These are phyloP conservation scores for Mastacembelus armatus DNA, from an alignment of 2,797 vertebrate genomes.

Conservation along the genomic window DNA sequence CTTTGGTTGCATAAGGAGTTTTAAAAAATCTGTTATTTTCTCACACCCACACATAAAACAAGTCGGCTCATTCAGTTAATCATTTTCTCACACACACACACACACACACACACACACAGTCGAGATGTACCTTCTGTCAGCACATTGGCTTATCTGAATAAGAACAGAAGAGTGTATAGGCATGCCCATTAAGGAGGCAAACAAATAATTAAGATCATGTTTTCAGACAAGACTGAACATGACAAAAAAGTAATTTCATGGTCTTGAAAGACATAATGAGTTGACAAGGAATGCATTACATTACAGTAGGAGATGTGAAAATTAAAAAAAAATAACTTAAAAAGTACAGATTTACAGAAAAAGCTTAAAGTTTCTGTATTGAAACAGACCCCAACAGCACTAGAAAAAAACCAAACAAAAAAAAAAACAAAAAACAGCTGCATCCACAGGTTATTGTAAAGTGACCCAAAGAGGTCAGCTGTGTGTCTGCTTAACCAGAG, in stretches of 20 bases:
- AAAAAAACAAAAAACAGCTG: constrained; percentile 27
- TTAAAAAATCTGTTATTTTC: constrained; percentile 38
- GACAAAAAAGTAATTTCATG: constrained; percentile 73
- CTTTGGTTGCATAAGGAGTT: constrained; percentile 75
- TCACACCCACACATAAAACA: constrained; percentile 52
- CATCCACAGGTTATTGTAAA: constrained; percentile 52
- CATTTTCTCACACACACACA: constrained; percentile 19
- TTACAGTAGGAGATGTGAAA: constrained; percentile 73
- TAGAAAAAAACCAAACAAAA: constrained; percentile 30
- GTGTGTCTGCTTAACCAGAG: constrained; percentile 55
- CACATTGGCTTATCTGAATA: constrained; percentile 67
- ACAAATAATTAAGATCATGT: constrained; percentile 69
- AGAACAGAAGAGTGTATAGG: constrained; percentile 67
- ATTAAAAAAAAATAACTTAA: constrained; percentile 64
- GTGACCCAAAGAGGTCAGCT: constrained; percentile 61
- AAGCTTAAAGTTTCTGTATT: constrained; percentile 31
- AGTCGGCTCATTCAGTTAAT: constrained; percentile 46
- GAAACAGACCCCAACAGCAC: constrained; percentile 55
- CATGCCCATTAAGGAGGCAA: constrained; percentile 65
- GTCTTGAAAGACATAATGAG: constrained; percentile 72
- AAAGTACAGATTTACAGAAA: constrained; percentile 54
- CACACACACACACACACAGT: constrained; percentile 25
- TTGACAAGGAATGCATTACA: constrained; percentile 83
- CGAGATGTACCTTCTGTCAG: constrained; percentile 59
- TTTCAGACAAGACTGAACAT: constrained; percentile 60